Evolutionary conservation across 2,113 vertebrate species (phyloP).

Genomic region (Pao palembangensis): DNA sequence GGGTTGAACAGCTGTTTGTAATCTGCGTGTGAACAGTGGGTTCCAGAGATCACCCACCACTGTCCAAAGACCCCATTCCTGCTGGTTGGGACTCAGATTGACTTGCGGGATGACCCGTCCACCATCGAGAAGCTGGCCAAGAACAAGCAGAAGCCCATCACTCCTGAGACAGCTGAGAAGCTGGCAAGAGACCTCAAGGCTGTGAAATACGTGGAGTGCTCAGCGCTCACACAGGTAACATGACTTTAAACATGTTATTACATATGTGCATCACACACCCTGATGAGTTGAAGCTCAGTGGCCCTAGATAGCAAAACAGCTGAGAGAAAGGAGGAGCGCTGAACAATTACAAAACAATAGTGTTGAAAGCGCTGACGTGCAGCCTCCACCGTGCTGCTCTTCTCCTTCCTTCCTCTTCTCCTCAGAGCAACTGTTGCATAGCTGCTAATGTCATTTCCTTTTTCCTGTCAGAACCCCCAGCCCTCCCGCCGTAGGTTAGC

Average conservation of each 20-base stretch:
- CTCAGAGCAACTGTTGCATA: conserved; percentile 26
- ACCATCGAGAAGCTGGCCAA: conserved; percentile 99
- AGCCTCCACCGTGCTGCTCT: conserved; percentile 22
- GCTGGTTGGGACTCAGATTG: conserved; percentile 97
- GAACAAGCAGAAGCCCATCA: conserved; percentile 99
- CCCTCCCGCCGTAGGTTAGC: neutral
- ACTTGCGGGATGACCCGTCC: conserved; percentile 95
- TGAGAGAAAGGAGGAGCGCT: conserved; percentile 55
- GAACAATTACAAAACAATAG: conserved; percentile 51
- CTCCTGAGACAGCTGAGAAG: conserved; percentile 96
- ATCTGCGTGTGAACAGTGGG: conserved; percentile 80
- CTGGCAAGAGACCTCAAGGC: conserved; percentile 96
- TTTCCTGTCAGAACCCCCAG: conserved; percentile 42
- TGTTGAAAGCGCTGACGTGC: conserved; percentile 33
- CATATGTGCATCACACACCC: neutral
- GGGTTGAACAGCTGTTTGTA: neutral
- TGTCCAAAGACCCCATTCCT: conserved; percentile 98
- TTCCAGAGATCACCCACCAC: conserved; percentile 85
- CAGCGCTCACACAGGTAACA: conserved; percentile 94
- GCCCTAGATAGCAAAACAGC: conserved; percentile 10
- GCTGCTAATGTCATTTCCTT: conserved; percentile 60
- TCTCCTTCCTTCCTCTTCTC: conserved; percentile 58
- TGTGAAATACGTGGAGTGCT: conserved; percentile 99
- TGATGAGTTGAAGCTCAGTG: neutral
- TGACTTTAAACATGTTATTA: neutral